Evolutionary conservation across 2,113 vertebrate species (phyloP), one percentile per base, ranked within the genome.

Genomic region (Arothron firmamentum): DNA sequence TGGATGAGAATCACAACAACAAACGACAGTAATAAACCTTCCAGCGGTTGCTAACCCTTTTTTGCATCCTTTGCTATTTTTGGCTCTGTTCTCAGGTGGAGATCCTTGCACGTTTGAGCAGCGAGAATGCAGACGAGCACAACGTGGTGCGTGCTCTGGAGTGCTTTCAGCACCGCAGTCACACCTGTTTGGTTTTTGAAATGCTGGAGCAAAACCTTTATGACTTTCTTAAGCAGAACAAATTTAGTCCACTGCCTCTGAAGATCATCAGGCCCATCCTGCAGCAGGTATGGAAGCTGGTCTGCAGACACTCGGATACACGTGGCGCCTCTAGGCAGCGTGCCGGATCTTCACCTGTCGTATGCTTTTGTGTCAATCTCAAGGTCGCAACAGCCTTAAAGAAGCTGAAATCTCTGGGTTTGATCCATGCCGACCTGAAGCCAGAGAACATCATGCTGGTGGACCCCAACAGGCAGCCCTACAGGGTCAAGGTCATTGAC

Each of bases 391-490:
- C 91, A 77, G 96, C 96, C 75, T 92, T 99, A 86, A 95, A 94
- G 88, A 99, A 99, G 90, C 89, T 99, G 13, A 98, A 97, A 91
- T 94, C 92, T 91, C 87, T 99, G 81, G 96, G 96, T 83, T 92
- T 99, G 91, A 99, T 99, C 83, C 96, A 99, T 47, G 96, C 96
- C 57, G 96, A 99, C 91, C 93, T 99, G 87, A 98, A 98, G 87
- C 96, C 96, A 23, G 96, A 98, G 88, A 98, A 98, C 89, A 98
- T 98, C 90, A 99, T 99, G 96, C 90, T 99, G 90, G 94, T 99
- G 83, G 96, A 99, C 89, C 96, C 96, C n/a, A 78, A 92, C 77
- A 91, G 94, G 65, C 96, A 98, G 88, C 96, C 96, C 43, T 99
- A 96, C 87, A 91, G 94, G 80, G 96, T 99, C 72, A 99, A 99